phyloP scores from a whole-genome alignment of 2,113 vertebrate species.

The Cephalopterus ornatus region DNA sequence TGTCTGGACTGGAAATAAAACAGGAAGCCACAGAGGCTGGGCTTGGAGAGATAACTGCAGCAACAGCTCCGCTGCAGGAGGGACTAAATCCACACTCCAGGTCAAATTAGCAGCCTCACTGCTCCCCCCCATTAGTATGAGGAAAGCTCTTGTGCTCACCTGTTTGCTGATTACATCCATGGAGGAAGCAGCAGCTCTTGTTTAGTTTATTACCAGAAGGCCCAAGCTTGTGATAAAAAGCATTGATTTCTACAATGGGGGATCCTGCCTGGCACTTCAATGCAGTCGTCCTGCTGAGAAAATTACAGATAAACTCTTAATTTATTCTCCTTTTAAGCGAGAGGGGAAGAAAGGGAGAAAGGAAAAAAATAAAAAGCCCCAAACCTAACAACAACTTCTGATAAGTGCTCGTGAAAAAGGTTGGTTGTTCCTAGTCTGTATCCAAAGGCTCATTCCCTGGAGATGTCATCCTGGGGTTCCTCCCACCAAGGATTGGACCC shows the following conservation, averaged over 20 bases:
- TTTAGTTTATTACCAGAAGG: conserved; percentile 74
- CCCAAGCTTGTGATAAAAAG: conserved; percentile 61
- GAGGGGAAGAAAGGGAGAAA: not conserved
- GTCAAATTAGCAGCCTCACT: conserved; percentile 66
- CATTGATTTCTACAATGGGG: conserved; percentile 74
- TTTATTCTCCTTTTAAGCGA: conserved; percentile 48
- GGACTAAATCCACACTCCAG: conserved; percentile 49
- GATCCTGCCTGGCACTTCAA: conserved; percentile 66
- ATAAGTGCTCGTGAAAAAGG: not conserved
- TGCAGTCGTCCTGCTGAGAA: conserved; percentile 54
- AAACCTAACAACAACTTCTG: not conserved
- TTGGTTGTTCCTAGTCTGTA: not conserved
- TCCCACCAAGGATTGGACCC: not conserved
- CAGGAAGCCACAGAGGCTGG: conserved; percentile 44
- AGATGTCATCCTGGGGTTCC: not conserved
- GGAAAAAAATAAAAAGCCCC: not conserved
- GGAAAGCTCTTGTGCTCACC: conserved; percentile 64
- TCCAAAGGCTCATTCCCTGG: not conserved
- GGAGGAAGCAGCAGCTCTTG: conserved; percentile 53
- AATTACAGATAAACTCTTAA: conserved; percentile 70
- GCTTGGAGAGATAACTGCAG: conserved; percentile 65
- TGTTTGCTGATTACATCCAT: conserved; percentile 70
- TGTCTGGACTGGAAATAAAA: conserved; percentile 70
- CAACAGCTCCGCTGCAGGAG: conserved; percentile 42
- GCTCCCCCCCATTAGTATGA: not conserved